Conservation (phyloP, 2,113 vertebrate species). For the Microtus pennsylvanicus region DNA sequence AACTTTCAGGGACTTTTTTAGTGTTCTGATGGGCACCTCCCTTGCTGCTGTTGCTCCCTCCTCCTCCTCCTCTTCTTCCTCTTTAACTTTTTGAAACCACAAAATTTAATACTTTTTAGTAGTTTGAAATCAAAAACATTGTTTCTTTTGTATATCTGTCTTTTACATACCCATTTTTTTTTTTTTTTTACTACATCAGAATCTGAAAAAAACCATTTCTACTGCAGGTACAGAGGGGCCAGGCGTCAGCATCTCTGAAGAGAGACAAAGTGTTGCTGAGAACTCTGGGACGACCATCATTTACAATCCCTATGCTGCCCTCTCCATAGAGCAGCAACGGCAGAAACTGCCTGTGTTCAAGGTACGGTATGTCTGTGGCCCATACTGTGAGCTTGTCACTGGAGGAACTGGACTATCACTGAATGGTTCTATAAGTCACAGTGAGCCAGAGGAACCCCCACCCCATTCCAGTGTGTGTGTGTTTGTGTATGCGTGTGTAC, state of each 20-base stretch:
- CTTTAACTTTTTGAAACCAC: neutral
- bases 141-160: neutral
- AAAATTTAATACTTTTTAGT: neutral
- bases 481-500: no score
- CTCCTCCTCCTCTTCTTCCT: neutral
- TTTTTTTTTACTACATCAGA: constrained; percentile 17
- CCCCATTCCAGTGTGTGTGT: neutral
- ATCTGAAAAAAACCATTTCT: constrained; percentile 70
- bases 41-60: neutral
- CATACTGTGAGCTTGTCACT: neutral
- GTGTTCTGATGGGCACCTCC: neutral
- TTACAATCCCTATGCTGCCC: constrained; percentile 94
- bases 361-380: constrained; percentile 83
- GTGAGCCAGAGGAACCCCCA: neutral
- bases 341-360: constrained; percentile 98
- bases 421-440: neutral
- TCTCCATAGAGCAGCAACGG: constrained; percentile 97
- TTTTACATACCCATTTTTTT: neutral
- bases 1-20: neutral
- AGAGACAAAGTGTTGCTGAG: constrained; percentile 94
- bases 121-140: constrained; percentile 10
- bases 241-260: constrained; percentile 92
- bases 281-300: constrained; percentile 90
- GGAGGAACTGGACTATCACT: neutral
- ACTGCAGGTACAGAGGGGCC: constrained; percentile 93